Base-by-base conservation (phyloP, 2,797 vertebrate genomes). In the Aplochiton taeniatus region DNA sequence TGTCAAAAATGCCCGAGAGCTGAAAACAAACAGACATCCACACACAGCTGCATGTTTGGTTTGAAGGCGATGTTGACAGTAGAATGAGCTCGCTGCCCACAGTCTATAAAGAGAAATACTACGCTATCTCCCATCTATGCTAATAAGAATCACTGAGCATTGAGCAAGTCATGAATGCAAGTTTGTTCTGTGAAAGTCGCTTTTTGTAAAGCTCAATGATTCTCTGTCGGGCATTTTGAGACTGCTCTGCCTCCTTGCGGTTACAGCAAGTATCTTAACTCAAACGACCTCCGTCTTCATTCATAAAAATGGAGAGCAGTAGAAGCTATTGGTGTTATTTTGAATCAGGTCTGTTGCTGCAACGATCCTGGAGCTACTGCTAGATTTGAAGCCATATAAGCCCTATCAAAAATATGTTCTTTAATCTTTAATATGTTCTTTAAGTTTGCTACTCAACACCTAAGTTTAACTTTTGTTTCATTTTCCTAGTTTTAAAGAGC, bases 211-310 rank as follows among this genome's bases (percentile, higher is more conserved):
- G 13, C 31, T 20, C n/a, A n/a, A n/a, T 16, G 56, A 58, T 4
- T 70, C 76, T 61, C 44, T 49, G 53, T 59, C 42, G 53, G 50
- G 42, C 20, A 71, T 56, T n/a, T 65, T 63, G 5, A 44, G 63
- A 57, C 77, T 68, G 66, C 74, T 77, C 73, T 66, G 42, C 87
- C 88, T 85, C 85, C 91, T 90, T 79, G 74, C 77, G 91, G 86
- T 43, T 18, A 41, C 17, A 69, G 8, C 5, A 9, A 60, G 51
- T 75, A 68, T 62, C n/a, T 31, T 13, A 19, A 61, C 61, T 58
- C 68, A 17, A 73, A 42, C 65, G 61, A 78, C 82, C 85, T 71
- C 79, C 79, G 77, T 82, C 84, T 88, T 75, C 73, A 75, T 75
- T 72, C 70, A 79, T 77, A 89, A 90, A 92, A 88, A 89, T 61